Conservation (phyloP, 1,140 invertebrate species). For the Solenopsis fugax region DNA sequence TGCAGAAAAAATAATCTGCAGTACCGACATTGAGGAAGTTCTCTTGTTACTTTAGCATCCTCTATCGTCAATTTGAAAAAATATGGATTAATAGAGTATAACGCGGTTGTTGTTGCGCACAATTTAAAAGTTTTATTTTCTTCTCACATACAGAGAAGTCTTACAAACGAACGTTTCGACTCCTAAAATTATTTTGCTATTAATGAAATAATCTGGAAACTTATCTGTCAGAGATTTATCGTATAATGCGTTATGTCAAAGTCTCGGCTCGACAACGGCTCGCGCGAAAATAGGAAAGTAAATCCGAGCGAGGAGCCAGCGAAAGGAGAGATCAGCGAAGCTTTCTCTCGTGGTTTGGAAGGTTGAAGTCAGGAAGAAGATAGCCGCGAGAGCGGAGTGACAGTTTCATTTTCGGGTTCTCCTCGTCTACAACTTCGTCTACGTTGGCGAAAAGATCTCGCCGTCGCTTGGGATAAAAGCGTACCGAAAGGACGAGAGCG, state of each 20-base stretch:
- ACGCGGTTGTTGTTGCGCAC: too few relatives aligned
- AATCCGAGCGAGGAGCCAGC: constrained; percentile 53
- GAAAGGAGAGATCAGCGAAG: constrained; percentile 56
- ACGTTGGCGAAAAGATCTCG: constrained; percentile 46
- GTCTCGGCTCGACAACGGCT: not conserved
- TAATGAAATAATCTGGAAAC: constrained; percentile 18
- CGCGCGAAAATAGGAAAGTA: constrained; percentile 54
- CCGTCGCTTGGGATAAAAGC: constrained; percentile 56
- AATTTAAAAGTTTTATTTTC: too few relatives aligned
- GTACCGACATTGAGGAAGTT: too few relatives aligned
- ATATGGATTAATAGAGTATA: too few relatives aligned
- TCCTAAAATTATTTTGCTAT: too few relatives aligned
- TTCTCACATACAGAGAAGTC: too few relatives aligned
- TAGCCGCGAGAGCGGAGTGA: constrained; percentile 79
- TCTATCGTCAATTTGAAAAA: too few relatives aligned
- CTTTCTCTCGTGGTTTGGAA: constrained; percentile 47
- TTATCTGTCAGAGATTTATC: constrained; percentile 19
- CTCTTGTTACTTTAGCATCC: too few relatives aligned
- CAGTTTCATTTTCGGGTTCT: constrained; percentile 81
- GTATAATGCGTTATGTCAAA: constrained; percentile 16
- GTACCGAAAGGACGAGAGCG: constrained; percentile 2
- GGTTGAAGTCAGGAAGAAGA: constrained; percentile 57
- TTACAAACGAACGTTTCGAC: too few relatives aligned
- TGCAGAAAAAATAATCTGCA: too few relatives aligned
- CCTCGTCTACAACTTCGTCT: constrained; percentile 48